phyloP scores from a whole-genome alignment of 2,888 invertebrate genomes.

The Dasysyrphus albostriatus region DNA sequence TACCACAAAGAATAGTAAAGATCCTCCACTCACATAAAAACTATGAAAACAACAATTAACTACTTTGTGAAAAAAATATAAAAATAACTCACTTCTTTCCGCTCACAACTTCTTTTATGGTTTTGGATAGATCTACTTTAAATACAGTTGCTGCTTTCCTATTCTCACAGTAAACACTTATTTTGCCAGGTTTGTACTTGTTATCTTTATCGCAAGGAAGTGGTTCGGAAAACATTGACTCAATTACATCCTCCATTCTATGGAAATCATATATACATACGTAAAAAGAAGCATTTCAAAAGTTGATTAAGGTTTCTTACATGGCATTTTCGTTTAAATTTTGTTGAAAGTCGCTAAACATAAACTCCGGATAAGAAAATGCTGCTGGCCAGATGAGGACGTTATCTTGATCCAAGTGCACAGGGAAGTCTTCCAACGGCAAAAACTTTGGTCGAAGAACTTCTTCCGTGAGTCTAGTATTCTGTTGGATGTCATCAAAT shows the following conservation, averaged over 20 bases:
- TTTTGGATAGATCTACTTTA: conserved; percentile 85
- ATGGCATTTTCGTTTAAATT: conserved; percentile 90
- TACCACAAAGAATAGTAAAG: conserved; percentile 82
- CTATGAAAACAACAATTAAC: conserved; percentile 71
- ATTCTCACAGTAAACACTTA: conserved; percentile 91
- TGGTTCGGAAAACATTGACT: conserved; percentile 88
- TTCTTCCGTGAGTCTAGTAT: conserved; percentile 83
- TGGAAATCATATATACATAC: conserved; percentile 16
- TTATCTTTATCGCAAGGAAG: conserved; percentile 89
- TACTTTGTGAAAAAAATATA: neutral
- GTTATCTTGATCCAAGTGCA: conserved; percentile 86
- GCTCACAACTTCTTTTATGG: conserved; percentile 86
- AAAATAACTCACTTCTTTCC: conserved; percentile 82
- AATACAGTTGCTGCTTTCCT: conserved; percentile 86
- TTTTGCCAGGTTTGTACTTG: conserved; percentile 86
- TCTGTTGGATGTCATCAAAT: conserved; percentile 85
- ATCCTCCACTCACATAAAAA: conserved; percentile 82
- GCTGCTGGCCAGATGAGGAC: conserved; percentile 93
- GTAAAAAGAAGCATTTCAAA: neutral
- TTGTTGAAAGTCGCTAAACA: conserved; percentile 94
- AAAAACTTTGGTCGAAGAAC: conserved; percentile 88
- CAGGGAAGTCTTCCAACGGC: conserved; percentile 87
- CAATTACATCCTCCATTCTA: conserved; percentile 87
- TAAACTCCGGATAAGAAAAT: conserved; percentile 94
- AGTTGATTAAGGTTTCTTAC: conserved; percentile 83